These are phyloP conservation scores for Strigamia maritima DNA, from an alignment of 2,888 invertebrate genomes.

Conservation along the genomic window DNA sequence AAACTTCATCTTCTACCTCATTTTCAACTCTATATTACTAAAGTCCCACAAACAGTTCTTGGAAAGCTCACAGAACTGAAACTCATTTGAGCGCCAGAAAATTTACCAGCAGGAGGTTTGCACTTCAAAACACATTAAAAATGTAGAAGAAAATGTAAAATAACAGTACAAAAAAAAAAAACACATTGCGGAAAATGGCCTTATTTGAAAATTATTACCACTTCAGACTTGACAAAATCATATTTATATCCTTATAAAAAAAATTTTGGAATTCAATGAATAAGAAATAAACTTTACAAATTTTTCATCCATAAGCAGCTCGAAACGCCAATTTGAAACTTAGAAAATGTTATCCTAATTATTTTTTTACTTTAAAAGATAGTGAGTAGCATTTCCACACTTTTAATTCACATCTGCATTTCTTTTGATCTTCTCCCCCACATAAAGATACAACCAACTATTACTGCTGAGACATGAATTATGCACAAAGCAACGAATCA, in stretches of 20 bases:
- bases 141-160: neutral
- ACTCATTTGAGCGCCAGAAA: neutral
- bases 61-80: conserved; percentile 6
- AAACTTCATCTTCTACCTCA: conserved; percentile 5
- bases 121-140: conserved; percentile 7
- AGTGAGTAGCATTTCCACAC: neutral
- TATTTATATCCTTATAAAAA: neutral
- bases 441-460: neutral
- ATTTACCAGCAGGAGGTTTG: neutral
- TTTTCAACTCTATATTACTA: neutral
- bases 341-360: neutral
- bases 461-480: neutral
- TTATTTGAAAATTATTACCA: neutral
- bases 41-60: conserved; percentile 8
- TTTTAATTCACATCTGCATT: conserved; percentile 11
- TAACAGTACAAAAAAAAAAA: neutral
- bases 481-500: conserved; percentile 11
- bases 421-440: neutral
- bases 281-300: neutral
- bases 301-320: neutral
- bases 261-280: neutral
- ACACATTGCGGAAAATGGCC: neutral
- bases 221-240: neutral
- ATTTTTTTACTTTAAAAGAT: neutral
- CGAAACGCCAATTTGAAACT: neutral